phyloP scores from a whole-genome alignment of 2,888 invertebrate genomes.

The Cacoxenus indagator region DNA sequence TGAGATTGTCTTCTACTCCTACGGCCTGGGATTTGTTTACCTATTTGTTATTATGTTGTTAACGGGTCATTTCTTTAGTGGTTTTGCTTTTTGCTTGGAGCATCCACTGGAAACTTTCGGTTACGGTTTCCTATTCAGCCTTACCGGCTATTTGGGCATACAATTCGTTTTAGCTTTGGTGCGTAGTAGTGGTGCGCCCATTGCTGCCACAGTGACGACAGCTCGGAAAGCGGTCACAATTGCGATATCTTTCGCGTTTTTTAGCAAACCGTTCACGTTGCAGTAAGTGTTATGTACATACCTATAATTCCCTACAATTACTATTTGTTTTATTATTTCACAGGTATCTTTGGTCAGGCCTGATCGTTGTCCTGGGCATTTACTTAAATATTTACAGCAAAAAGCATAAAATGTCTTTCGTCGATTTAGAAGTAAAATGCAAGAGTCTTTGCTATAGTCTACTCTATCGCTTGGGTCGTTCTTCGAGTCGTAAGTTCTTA shows the following conservation, averaged over 20 bases:
- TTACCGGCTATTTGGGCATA: slow-evolving; percentile 92
- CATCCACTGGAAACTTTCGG: slow-evolving; percentile 83
- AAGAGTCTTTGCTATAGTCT: slow-evolving; percentile 31
- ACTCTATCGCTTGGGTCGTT: slow-evolving; percentile 39
- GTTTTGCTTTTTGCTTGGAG: slow-evolving; percentile 82
- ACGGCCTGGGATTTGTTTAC: slow-evolving; percentile 88
- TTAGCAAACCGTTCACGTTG: slow-evolving; percentile 92
- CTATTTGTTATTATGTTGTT: slow-evolving; percentile 80
- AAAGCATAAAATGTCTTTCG: slow-evolving; percentile 71
- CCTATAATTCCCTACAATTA: no score
- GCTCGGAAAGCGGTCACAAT: slow-evolving; percentile 94
- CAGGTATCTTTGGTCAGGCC: slow-evolving; percentile 91
- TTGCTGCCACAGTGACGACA: slow-evolving; percentile 94
- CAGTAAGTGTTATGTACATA: slow-evolving; percentile 78
- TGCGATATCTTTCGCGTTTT: slow-evolving; percentile 91
- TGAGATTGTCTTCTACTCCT: slow-evolving; percentile 94
- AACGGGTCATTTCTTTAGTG: slow-evolving; percentile 82
- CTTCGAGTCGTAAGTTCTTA: slow-evolving; percentile 60
- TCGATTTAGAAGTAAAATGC: slow-evolving; percentile 54
- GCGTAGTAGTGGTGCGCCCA: slow-evolving; percentile 89
- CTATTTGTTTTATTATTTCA: background rate
- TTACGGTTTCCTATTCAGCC: slow-evolving; percentile 87
- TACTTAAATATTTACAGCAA: slow-evolving; percentile 95
- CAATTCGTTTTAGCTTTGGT: slow-evolving; percentile 94
- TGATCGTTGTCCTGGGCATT: slow-evolving; percentile 89